These are phyloP conservation scores for Falco concolor DNA, from an alignment of 2,797 vertebrate genomes.

Conservation along the genomic window DNA sequence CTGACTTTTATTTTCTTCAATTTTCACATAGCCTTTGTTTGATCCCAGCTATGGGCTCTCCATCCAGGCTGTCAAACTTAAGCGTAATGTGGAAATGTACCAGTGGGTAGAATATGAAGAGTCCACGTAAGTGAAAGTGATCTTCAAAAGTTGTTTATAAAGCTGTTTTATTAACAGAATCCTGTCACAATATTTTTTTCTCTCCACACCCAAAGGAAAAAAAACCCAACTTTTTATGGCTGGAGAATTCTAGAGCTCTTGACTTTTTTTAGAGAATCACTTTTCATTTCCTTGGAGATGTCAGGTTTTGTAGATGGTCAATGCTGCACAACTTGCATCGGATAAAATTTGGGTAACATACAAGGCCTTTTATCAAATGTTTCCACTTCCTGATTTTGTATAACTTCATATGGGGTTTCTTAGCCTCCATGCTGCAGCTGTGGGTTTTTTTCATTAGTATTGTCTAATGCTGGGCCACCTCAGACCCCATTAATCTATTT, in stretches of 20 bases:
- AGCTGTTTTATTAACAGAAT: not conserved
- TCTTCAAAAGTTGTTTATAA: not conserved
- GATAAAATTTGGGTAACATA: not conserved
- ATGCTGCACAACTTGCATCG: not conserved
- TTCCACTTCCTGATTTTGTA: not conserved
- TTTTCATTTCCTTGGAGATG: not conserved
- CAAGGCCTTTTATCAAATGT: not conserved
- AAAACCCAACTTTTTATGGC: accelerated
- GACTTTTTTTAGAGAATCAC: not conserved
- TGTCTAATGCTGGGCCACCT: not conserved
- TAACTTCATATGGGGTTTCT: not conserved
- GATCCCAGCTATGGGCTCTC: constrained; percentile 91
- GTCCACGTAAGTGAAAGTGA: constrained; percentile 79
- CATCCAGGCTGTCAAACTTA: constrained; percentile 89
- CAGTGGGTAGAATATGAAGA: constrained; percentile 94
- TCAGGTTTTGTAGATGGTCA: not conserved
- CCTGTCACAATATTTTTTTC: not conserved
- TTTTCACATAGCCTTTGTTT: constrained; percentile 81
- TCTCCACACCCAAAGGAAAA: not conserved
- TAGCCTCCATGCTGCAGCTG: not conserved
- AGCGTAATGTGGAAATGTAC: constrained; percentile 94
- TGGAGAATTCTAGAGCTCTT: not conserved
- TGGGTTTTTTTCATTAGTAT: not conserved
- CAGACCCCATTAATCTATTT: not conserved
- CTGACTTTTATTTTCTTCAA: not conserved